phyloP scores from a whole-genome alignment of 1,140 invertebrate genomes.

The Macrobrachium rosenbergii region DNA sequence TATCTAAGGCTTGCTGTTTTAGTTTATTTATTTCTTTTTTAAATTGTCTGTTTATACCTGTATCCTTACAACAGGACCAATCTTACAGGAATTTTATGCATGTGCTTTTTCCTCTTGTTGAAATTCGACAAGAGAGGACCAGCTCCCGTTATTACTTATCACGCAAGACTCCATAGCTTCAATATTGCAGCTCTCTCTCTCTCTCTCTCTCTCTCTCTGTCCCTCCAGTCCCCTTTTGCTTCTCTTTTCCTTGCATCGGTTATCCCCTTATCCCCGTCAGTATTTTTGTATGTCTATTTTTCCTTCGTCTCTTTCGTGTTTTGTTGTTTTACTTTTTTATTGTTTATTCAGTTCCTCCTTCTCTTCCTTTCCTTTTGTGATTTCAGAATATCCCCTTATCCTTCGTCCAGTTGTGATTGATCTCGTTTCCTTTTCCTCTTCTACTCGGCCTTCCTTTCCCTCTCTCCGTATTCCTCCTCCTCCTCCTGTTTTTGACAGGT shows the following conservation, averaged over 20 bases:
- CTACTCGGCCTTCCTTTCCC: not conserved
- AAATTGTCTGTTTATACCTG: too few species aligned
- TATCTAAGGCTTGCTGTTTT: too few species aligned
- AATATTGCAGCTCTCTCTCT: not conserved
- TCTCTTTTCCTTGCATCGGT: conserved; percentile 6
- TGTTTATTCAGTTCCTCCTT: not conserved
- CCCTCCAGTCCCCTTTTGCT: not conserved
- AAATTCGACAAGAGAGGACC: too few species aligned
- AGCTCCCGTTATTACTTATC: too few species aligned
- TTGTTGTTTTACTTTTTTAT: not conserved
- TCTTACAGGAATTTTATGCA: too few species aligned
- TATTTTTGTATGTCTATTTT: not conserved
- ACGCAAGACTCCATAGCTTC: not conserved
- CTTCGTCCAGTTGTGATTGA: not conserved
- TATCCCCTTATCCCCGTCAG: not conserved
- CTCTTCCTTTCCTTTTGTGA: not conserved
- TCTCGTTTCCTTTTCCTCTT: not conserved
- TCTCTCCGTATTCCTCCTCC: not conserved
- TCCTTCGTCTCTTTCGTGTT: not conserved
- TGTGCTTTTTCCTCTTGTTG: too few species aligned
- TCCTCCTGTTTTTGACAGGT: not conserved
- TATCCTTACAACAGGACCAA: too few species aligned
- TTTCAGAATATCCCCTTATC: not conserved
- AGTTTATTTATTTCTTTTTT: too few species aligned
- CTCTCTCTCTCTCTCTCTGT: conserved; percentile 1